Base-by-base conservation (phyloP, 2,113 vertebrate genomes). In the Phyllopteryx taeniolatus region DNA sequence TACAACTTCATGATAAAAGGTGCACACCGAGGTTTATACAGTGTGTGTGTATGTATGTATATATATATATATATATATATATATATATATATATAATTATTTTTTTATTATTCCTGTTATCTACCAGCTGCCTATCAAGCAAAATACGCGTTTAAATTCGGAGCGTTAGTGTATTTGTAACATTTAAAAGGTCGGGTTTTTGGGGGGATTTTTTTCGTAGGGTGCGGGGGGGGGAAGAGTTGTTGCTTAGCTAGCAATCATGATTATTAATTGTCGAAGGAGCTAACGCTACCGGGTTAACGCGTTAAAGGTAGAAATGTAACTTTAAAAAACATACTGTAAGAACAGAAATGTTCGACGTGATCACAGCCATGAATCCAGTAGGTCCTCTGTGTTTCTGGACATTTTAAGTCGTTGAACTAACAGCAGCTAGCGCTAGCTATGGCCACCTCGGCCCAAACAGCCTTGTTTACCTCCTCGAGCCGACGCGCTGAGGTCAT, bases 391-490 rank as follows among this genome's bases (percentile, higher is more conserved):
- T 44, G 60, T 5, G 77, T 76, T 82, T 67, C 74, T 82, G 47
- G 72, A 74, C 88, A 89, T 91, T 75, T 79, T 44, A 31, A 54
- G 54, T 68, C 27, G n/a, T 54, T 57, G 39, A 17, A 33, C 4
- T 53, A 22, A 27, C 15, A 11, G 27, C 44, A 54, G 72, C 11
- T 49, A 44, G 19, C 68, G 76, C 11, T n/a, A 10, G 68, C 53
- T 13, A 66, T 47, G 43, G 64, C 64, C 64, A 54, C 75, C 22
- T 2, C 43, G 4, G 14, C 59, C 49, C 49, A 12, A 42, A 12
- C 56, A 20, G 0, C 57, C 7, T 0, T 91, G 86, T 91, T 91
- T 88, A 90, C 77, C 69, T 82, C 77, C 69, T 82, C 62, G 44
- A 61, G 22, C 70, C 72, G 44, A 85, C 59, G 66, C 39, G 33